Evolutionary conservation across 2,113 vertebrate species (phyloP), one percentile per base, ranked within the genome.

Genomic region (Microcebus lehilahytsara): DNA sequence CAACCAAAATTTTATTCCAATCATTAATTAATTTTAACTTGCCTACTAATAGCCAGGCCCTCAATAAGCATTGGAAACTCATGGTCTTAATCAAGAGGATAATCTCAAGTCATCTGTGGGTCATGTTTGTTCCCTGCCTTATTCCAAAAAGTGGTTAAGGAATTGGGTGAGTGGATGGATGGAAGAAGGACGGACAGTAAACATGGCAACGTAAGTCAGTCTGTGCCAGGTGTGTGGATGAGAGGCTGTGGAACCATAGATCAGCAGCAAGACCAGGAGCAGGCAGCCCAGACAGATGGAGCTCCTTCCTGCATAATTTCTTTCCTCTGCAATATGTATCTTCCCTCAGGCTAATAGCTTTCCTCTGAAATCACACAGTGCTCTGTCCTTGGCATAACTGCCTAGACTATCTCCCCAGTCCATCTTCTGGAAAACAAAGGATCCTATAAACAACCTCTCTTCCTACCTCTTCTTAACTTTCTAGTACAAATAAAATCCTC

Each of bases 341-440:
- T 51, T 53, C 53, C 84, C 49, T 46, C 5, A 13, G 67, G 74
- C 62, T 94, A 56, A 74, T 0, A n/a, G 34, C 6, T 92, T 13
- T 84, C 60, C 83, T 95, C 34, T 12, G 51, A 58, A 85, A 84
- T n/a, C 37, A n/a, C 51, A 79, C 0, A 12, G 56, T 2, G 30
- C 6, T 56, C 86, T 74, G 30, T 58, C 37, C n/a, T 53, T 23
- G 53, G n/a, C 85, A 53, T 78, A 40, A 8, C 83, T 92, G 32
- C 64, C 32, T 60, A 23, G 12, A 30, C 78, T 34, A 30, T 90
- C 53, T 92, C 49, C 62, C 11, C 2, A 71, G 10, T 27, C 23
- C n/a, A 90, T 49, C 75, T 96, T 94, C 87, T 53, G 74, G 25
- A 92, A 91, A 95, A 93, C 46, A 95, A 91, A 85, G 17, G 20